These are phyloP conservation scores for Protomyctophum bolini DNA, from an alignment of 2,113 vertebrate genomes.

Conservation along the genomic window DNA sequence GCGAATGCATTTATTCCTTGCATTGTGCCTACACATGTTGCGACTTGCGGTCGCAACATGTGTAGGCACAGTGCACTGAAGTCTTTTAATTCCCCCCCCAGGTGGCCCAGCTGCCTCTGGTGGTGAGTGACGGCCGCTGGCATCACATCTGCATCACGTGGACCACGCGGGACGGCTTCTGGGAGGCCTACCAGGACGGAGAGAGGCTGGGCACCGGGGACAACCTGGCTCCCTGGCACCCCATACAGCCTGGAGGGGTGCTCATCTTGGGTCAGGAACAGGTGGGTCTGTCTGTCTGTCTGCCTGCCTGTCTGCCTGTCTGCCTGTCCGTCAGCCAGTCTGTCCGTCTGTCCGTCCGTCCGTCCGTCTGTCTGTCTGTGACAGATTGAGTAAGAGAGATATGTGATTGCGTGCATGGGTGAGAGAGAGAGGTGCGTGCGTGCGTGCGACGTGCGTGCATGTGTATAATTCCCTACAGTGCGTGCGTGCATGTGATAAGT, in stretches of 20 bases:
- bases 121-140: slow-evolving; percentile 95
- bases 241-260: slow-evolving; percentile 96
- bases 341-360: slow-evolving; percentile 9
- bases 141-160: slow-evolving; percentile 98
- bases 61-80: too few species aligned
- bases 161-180: slow-evolving; percentile 96
- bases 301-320: neutral
- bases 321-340: slow-evolving; percentile 11
- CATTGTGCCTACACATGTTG: too few species aligned
- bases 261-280: slow-evolving; percentile 97
- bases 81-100: slow-evolving; percentile 67
- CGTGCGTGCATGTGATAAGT: slow-evolving; percentile 9
- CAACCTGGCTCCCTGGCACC: slow-evolving; percentile 98
- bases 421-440: neutral
- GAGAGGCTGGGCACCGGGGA: slow-evolving; percentile 94
- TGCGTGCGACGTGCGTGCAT: too few species aligned
- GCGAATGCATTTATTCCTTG: too few species aligned
- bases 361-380: neutral
- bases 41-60: too few species aligned
- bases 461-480: too few species aligned
- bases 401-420: slow-evolving; percentile 8
- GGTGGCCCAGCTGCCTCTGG: slow-evolving; percentile 94
- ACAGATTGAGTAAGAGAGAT: slow-evolving; percentile 1
- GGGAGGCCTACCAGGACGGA: slow-evolving; percentile 98
- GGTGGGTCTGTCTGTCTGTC: slow-evolving; percentile 77